Evolutionary conservation across 2,797 vertebrate species (phyloP).

Genomic region (Lepilemur ruficaudatus): DNA sequence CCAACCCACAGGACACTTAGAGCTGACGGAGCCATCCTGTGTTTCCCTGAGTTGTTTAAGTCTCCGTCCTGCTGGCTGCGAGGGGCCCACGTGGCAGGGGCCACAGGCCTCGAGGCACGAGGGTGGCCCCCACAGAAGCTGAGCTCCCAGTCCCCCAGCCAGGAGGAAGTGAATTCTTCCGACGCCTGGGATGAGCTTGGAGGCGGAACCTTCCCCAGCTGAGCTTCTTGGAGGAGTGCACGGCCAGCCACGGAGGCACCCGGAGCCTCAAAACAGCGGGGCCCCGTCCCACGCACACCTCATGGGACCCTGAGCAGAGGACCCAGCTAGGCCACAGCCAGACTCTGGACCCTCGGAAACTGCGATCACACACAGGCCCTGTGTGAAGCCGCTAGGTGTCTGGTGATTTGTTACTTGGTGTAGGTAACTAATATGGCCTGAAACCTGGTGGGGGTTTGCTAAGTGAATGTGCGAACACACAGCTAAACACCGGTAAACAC

Average conservation of each 20-base stretch:
- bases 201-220: neutral
- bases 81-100: neutral
- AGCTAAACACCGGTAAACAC: fast-evolving
- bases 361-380: too few species aligned
- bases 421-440: neutral
- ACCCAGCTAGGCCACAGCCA: neutral
- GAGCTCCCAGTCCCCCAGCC: neutral
- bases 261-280: neutral
- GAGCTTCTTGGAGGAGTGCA: neutral
- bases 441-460: neutral
- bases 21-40: neutral
- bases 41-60: neutral
- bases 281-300: too few species aligned
- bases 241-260: neutral
- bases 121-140: neutral
- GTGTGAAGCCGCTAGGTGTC: neutral
- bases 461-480: fast-evolving
- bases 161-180: neutral
- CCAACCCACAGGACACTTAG: too few species aligned
- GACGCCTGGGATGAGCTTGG: fast-evolving
- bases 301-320: neutral
- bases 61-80: fast-evolving
- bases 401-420: neutral
- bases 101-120: neutral
- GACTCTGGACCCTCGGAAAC: neutral